Base-by-base conservation (phyloP, 2,888 invertebrate species). In the Portevinia maculata region DNA sequence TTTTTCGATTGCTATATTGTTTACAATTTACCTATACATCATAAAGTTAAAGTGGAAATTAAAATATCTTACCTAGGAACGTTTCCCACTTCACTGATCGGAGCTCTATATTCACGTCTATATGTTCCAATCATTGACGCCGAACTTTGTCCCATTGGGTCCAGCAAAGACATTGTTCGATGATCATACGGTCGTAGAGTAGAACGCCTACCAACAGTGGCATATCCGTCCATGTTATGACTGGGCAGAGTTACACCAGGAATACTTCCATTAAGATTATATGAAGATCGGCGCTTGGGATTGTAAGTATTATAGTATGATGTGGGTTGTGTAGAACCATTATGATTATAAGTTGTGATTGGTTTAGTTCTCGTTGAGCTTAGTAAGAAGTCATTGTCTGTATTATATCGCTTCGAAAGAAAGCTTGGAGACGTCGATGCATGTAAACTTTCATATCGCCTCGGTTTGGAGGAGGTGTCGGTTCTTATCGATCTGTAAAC, bases 301-400 rank as follows among this genome's bases (percentile, higher is more conserved):
- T 88, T 90, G 71, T 90, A 90, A 2, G 90, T 90, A 64, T 86
- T 89, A 76, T 89, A 90, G 84, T 89, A 88, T n/a, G 87, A 87
- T 21, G 86, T 83, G 19, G 73, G 64, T 4, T 74, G 69, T 7
- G 28, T 65, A 19, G 64, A 37, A 15, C 64, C 48, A 9, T 65
- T 81, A n/a, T 64, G 70, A 8, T 81, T 70, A 48, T 76, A 76
- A 6, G 70, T 8, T 5, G 39, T 70, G 19, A 3, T 37, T 32
- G 69, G 57, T 44, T 81, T 81, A 6, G 65, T 13, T 53, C 76
- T 59, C 32, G 65, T 41, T 24, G 84, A 79, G 9, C 32, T 75
- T 3, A 84, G 53, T 6, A 85, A 67, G 15, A 88, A 87, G 32
- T 89, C 89, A 46, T 86, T 87, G 34, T 90, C 87, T n/a, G 67